Percentiles rank a stretch among this genome's conserved stretches.
phyloP scores from a whole-genome alignment of 2,888 invertebrate genomes.

The Anticlea derivata region DNA sequence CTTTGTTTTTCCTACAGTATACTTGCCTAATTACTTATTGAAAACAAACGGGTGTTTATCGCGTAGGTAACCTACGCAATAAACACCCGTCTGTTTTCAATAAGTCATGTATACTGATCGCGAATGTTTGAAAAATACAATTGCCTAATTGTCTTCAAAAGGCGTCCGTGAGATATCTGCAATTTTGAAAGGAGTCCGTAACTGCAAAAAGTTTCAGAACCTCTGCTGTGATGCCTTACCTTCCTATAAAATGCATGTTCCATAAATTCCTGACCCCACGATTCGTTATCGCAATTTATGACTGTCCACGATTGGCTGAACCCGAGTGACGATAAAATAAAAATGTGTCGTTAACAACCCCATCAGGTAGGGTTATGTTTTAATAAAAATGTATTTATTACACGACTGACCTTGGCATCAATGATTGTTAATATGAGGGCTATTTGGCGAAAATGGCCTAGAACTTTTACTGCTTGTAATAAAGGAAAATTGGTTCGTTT shows the following conservation, averaged over 20 bases:
- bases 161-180: too few species aligned
- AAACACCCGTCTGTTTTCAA: too few species aligned
- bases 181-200: too few species aligned
- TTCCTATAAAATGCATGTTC: not conserved
- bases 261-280: not conserved
- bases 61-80: too few species aligned
- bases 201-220: too few species aligned
- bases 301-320: conserved; percentile 12
- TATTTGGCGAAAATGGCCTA: conserved; percentile 21
- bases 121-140: too few species aligned
- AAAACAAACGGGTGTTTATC: too few species aligned
- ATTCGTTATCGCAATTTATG: conserved; percentile 13
- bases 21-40: too few species aligned
- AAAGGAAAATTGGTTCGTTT: conserved; percentile 36
- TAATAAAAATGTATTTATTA: conserved; percentile 20
- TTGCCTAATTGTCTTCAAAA: too few species aligned
- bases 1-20: too few species aligned
- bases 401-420: conserved; percentile 17
- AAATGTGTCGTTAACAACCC: conserved; percentile 11
- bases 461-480: conserved; percentile 29
- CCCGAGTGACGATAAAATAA: conserved; percentile 3
- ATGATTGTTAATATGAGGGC: conserved; percentile 20
- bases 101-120: too few species aligned
- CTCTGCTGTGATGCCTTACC: too few species aligned
- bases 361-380: conserved; percentile 12